Conservation (phyloP, 2,113 vertebrate species). For the Plectropomus leopardus region DNA sequence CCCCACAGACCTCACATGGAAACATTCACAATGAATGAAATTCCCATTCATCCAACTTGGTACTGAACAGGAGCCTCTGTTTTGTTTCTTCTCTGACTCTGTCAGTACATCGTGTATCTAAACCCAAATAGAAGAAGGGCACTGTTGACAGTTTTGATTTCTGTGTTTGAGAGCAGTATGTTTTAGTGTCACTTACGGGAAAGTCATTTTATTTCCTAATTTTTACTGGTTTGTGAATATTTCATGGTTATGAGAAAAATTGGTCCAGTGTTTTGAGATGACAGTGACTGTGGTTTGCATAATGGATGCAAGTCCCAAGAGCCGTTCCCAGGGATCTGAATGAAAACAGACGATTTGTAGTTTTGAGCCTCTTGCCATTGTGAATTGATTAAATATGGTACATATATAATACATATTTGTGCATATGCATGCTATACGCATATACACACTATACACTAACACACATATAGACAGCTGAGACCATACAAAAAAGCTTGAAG, state of each 20-base stretch:
- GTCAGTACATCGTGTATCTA: background rate
- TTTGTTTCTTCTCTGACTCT: background rate
- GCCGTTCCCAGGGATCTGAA: background rate
- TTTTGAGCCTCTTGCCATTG: background rate
- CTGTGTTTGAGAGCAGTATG: background rate
- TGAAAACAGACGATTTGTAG: conserved; percentile 10
- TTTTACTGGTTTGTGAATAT: conserved; percentile 17
- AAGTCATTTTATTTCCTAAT: conserved; percentile 14
- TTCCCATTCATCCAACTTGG: background rate
- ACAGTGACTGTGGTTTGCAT: conserved; percentile 38
- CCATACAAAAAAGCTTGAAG: background rate
- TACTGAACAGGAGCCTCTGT: background rate
- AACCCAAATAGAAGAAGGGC: background rate
- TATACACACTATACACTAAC: background rate
- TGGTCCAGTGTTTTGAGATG: conserved; percentile 3
- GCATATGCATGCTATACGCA: background rate
- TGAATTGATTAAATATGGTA: conserved; percentile 10
- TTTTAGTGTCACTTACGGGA: background rate
- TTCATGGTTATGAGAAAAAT: conserved; percentile 20
- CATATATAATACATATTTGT: background rate
- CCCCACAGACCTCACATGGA: background rate
- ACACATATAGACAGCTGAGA: background rate
- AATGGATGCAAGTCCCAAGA: conserved; percentile 15
- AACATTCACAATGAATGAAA: conserved; percentile 14
- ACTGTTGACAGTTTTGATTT: background rate